Evolutionary conservation across 2,888 invertebrate species (phyloP).

Genomic region (Nudaria mundana): DNA sequence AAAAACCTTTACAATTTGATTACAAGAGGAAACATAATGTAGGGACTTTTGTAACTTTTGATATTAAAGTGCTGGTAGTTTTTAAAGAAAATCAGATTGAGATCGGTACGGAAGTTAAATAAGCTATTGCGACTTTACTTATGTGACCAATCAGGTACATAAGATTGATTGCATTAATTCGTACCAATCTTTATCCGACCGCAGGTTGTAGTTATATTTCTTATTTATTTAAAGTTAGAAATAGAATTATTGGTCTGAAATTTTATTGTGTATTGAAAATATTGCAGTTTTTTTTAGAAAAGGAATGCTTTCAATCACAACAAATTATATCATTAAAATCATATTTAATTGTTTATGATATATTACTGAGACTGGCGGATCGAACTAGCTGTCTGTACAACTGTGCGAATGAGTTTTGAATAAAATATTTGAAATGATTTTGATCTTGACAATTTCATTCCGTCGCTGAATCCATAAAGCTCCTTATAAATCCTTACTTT

Average conservation of each 20-base stretch:
- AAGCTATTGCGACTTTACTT: slow-evolving; percentile 62
- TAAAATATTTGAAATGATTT: slow-evolving; percentile 70
- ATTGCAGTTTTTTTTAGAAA: slow-evolving; percentile 41
- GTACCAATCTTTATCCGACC: slow-evolving; percentile 72
- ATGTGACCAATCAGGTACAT: slow-evolving; percentile 42
- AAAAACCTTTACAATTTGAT: slow-evolving; percentile 66
- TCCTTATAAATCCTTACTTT: no score
- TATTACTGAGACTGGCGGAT: slow-evolving; percentile 59
- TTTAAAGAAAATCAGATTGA: slow-evolving; percentile 58
- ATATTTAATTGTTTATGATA: slow-evolving; percentile 57
- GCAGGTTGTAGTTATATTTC: slow-evolving; percentile 76
- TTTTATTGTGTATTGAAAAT: slow-evolving; percentile 52
- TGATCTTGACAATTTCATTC: slow-evolving; percentile 19
- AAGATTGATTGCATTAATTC: slow-evolving; percentile 69
- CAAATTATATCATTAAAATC: slow-evolving; percentile 39
- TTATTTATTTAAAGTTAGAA: slow-evolving; percentile 79
- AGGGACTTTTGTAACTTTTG: slow-evolving; percentile 78
- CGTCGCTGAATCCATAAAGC: background rate
- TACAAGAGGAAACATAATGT: slow-evolving; percentile 62
- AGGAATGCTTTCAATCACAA: slow-evolving; percentile 41
- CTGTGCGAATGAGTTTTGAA: slow-evolving; percentile 73
- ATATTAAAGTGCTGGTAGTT: slow-evolving; percentile 78
- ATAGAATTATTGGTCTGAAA: slow-evolving; percentile 53
- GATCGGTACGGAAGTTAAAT: slow-evolving; percentile 69
- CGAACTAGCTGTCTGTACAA: slow-evolving; percentile 64